Evolutionary conservation across 37 sponge, comb jelly and placozoan species (phyloP), one percentile per base, ranked within the genome.

Genomic region (Cladorhizidae sp.): DNA sequence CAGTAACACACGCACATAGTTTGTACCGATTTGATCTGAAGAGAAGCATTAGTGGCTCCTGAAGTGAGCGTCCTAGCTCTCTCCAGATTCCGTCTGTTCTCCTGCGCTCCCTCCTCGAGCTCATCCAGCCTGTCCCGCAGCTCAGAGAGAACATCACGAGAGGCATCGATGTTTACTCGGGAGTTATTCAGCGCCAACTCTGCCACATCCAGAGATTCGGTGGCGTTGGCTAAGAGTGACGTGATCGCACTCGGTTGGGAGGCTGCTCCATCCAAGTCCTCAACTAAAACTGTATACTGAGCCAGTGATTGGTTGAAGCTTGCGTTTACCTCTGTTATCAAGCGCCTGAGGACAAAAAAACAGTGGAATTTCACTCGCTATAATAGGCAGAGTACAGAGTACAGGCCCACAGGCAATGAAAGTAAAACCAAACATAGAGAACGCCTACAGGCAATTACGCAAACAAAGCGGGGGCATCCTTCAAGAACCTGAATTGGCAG

Each of bases 71-170:
- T 52, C 23, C 40, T 26, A n/a, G 69, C 56, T 68, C 38, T 36
- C 23, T 56, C 80, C 56, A 79, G 52, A 1, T 50, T 70, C 57
- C 28, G 3, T 25, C 32, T 28, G 67, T 79, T 79, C 69, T 68
- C 7, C 36, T 49, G 51, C 1, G 68, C 67, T 55, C 7, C 55
- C 39, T 17, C 0, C 38, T 68, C 50, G 56, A 79, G 33, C 0
- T 6, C 0, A 37, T 67, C 69, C 40, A 79, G 56, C 23, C 69
- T 7, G 3, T 17, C 45, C 0, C 23, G 18, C 23, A 79, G 56
- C 39, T 55, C 55, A 21, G 56, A 26, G 21, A 79, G 40, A 15
- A 52, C 12, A 36, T 36, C 15, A 0, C 80, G 36, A 7, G 69
- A 68, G 0, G 54, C 15, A 49, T 32, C 54, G 18, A 68, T 25